These are phyloP conservation scores for Azorinus chamasolen DNA, from an alignment of 2,888 invertebrate species.

Conservation along the genomic window DNA sequence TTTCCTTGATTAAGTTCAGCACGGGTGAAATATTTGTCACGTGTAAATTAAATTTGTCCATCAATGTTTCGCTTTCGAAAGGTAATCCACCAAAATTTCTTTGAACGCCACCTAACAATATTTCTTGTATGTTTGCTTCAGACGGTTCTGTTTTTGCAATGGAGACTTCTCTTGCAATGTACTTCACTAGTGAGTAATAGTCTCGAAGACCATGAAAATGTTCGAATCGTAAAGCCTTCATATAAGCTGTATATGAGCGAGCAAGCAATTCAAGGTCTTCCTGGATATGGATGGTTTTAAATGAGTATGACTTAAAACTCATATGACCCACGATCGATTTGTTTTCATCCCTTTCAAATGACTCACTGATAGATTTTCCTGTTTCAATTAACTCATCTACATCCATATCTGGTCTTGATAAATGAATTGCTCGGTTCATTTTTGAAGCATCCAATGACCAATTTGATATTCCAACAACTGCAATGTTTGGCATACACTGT, in stretches of 20 bases:
- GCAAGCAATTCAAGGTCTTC: constrained; percentile 43
- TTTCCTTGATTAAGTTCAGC: constrained; percentile 62
- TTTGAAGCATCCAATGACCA: constrained; percentile 80
- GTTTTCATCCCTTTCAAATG: constrained; percentile 15
- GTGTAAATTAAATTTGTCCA: constrained; percentile 41
- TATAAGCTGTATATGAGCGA: constrained; percentile 32
- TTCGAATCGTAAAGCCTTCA: constrained; percentile 41
- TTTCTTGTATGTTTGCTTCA: too few relatives aligned
- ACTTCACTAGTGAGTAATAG: constrained; percentile 64
- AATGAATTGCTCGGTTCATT: constrained; percentile 80
- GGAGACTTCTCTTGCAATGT: constrained; percentile 11
- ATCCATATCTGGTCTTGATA: constrained; percentile 76
- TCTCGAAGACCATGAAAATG: constrained; percentile 71
- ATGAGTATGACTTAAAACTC: too few relatives aligned
- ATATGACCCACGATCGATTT: neutral
- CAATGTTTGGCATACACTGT: constrained; percentile 65
- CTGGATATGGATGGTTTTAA: constrained; percentile 11
- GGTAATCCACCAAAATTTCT: constrained; percentile 74
- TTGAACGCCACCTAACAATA: constrained; percentile 60
- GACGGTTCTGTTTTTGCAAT: too few relatives aligned
- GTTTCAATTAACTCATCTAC: constrained; percentile 70
- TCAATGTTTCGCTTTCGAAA: constrained; percentile 45
- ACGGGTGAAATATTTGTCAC: constrained; percentile 17
- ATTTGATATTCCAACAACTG: constrained; percentile 78
- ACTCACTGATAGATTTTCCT: constrained; percentile 65